phyloP scores from a whole-genome alignment of 1,140 invertebrate genomes.

The Latrodectus geometricus region DNA sequence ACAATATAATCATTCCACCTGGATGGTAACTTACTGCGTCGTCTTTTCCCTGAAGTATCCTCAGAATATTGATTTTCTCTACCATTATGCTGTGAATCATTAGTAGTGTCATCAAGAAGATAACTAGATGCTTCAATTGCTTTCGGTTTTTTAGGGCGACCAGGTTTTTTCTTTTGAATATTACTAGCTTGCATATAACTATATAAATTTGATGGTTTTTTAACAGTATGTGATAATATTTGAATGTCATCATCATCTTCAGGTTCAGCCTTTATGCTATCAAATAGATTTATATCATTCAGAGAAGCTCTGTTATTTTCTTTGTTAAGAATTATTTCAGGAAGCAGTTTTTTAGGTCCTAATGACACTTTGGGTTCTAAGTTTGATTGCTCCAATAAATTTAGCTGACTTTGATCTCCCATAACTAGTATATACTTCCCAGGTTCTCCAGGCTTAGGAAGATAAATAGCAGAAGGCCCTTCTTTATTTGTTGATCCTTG shows the following conservation, averaged over 20 bases:
- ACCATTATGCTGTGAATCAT: constrained; percentile 27
- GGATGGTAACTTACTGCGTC: constrained; percentile 42
- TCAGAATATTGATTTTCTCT: constrained; percentile 6
- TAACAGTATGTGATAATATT: constrained; percentile 20
- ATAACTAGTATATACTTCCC: constrained; percentile 57
- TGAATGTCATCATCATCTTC: constrained; percentile 56
- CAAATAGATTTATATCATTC: not conserved
- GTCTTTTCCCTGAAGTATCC: constrained; percentile 23
- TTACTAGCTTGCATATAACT: constrained; percentile 17
- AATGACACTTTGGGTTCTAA: constrained; percentile 49
- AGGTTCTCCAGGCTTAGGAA: constrained; percentile 57
- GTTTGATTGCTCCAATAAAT: constrained; percentile 45
- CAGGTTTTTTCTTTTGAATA: constrained; percentile 27
- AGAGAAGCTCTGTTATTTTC: not conserved
- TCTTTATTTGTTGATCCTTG: constrained; percentile 12
- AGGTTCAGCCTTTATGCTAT: constrained; percentile 24
- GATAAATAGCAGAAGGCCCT: constrained; percentile 42
- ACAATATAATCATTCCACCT: constrained; percentile 61
- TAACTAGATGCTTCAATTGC: constrained; percentile 33
- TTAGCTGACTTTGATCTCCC: constrained; percentile 53
- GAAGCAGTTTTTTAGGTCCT: constrained; percentile 32
- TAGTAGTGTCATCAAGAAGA: constrained; percentile 42
- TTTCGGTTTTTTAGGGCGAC: constrained; percentile 47
- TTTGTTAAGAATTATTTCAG: constrained; percentile 40
- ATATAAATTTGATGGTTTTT: constrained; percentile 37